Evolutionary conservation across 2,113 vertebrate species (phyloP).

Genomic region (Psilopsiagon aymara): DNA sequence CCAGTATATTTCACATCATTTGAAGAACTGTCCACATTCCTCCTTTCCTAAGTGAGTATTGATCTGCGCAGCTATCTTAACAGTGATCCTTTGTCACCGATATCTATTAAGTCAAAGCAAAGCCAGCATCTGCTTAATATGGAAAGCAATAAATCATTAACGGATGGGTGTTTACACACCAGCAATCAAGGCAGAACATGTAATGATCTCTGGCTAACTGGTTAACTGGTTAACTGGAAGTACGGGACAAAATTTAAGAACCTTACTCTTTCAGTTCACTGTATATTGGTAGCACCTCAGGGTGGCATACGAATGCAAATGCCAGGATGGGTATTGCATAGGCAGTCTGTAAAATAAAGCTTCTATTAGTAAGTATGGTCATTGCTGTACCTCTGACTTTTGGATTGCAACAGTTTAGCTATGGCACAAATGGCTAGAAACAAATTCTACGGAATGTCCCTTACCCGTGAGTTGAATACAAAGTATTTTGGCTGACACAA

Average conservation of each 20-base stretch:
- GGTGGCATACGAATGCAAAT: conserved; percentile 98
- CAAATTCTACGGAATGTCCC: not conserved
- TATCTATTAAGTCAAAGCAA: not conserved
- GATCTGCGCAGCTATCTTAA: not conserved
- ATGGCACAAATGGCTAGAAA: not conserved
- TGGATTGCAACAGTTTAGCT: not conserved
- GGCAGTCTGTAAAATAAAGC: conserved; percentile 86
- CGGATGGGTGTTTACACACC: not conserved
- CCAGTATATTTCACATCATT: not conserved
- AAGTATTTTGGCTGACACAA: conserved; percentile 94
- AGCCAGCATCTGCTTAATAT: not conserved
- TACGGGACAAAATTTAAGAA: conserved; percentile 53
- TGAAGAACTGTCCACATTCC: not conserved
- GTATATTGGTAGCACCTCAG: conserved; percentile 97
- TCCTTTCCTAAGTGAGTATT: not conserved
- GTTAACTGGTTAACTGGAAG: not conserved
- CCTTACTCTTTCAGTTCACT: conserved; percentile 97
- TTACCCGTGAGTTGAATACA: conserved; percentile 94
- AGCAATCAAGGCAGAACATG: not conserved
- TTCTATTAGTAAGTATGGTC: conserved; percentile 34
- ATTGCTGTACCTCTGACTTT: not conserved
- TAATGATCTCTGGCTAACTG: not conserved
- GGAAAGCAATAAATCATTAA: not conserved
- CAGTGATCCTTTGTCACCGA: not conserved
- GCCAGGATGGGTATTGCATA: conserved; percentile 97